phyloP scores from a whole-genome alignment of 1,140 invertebrate genomes.

The Drusus annulatus region DNA sequence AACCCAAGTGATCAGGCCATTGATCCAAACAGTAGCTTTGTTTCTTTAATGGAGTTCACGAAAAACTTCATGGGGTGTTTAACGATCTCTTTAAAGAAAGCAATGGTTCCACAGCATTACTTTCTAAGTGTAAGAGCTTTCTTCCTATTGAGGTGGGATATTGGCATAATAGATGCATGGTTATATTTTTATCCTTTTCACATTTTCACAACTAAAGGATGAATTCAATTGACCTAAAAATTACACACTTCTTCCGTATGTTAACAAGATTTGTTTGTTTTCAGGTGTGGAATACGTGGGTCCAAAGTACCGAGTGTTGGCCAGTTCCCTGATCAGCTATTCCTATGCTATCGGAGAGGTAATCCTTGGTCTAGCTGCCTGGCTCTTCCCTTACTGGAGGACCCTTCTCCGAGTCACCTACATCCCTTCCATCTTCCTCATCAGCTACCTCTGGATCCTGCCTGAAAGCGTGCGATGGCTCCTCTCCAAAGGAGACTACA shows the following conservation, averaged over 20 bases:
- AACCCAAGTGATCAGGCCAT: no score
- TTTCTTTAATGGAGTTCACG: no score
- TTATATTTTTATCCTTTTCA: no score
- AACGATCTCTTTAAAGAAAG: no score
- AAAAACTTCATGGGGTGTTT: no score
- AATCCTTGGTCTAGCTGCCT: slow-evolving; percentile 77
- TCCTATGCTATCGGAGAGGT: slow-evolving; percentile 83
- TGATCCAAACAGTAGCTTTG: no score
- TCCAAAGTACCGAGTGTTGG: slow-evolving; percentile 80
- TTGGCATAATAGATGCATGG: no score
- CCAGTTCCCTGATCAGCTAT: slow-evolving; percentile 79
- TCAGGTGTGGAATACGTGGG: slow-evolving; percentile 85
- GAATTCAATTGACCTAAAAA: no score
- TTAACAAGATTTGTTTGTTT: slow-evolving; percentile 55
- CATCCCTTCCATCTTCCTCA: slow-evolving; percentile 75
- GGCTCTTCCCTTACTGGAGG: slow-evolving; percentile 81
- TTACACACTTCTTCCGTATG: neutral
- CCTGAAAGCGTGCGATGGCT: slow-evolving; percentile 84
- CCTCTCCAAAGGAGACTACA: slow-evolving; percentile 77
- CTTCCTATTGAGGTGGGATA: no score
- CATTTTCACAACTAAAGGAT: no score
- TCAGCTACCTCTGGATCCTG: slow-evolving; percentile 75
- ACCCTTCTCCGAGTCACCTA: slow-evolving; percentile 78
- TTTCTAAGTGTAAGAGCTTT: no score
- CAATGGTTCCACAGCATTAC: no score